Conservation (phyloP, 1,140 invertebrate species). For the Thaumatotibia leucotreta region DNA sequence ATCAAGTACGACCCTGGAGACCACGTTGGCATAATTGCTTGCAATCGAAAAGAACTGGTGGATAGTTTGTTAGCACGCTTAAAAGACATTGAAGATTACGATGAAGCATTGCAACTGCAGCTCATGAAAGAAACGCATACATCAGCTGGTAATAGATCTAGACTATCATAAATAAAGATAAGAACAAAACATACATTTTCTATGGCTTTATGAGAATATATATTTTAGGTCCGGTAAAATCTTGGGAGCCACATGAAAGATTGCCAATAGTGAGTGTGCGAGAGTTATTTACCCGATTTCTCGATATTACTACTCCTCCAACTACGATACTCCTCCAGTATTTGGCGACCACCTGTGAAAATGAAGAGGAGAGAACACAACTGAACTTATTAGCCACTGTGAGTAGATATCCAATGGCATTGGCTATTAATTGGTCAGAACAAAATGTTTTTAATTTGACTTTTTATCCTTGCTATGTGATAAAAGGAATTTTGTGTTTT, state of each 20-base stretch:
- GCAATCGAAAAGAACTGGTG: slow-evolving; percentile 89
- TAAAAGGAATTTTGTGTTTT: slow-evolving; percentile 17
- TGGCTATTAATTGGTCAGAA: too few species aligned
- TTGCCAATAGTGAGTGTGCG: slow-evolving; percentile 87
- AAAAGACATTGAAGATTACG: slow-evolving; percentile 82
- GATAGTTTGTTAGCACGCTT: slow-evolving; percentile 86
- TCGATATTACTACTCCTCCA: slow-evolving; percentile 96
- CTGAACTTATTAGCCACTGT: slow-evolving; percentile 88
- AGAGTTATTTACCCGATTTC: slow-evolving; percentile 88
- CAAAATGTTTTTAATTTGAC: too few species aligned
- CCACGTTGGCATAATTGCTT: slow-evolving; percentile 94
- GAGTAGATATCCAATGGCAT: slow-evolving; percentile 49
- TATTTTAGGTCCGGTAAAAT: slow-evolving; percentile 84
- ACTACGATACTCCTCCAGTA: slow-evolving; percentile 90
- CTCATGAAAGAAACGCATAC: slow-evolving; percentile 92
- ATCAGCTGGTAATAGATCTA: slow-evolving; percentile 84
- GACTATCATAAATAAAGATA: slow-evolving; percentile 1
- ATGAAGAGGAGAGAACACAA: slow-evolving; percentile 85
- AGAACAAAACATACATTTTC: neutral
- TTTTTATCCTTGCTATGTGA: neutral
- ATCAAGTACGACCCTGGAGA: slow-evolving; percentile 92
- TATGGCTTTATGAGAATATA: slow-evolving; percentile 17
- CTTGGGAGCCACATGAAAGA: slow-evolving; percentile 91
- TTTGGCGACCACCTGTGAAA: slow-evolving; percentile 87
- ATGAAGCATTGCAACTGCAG: slow-evolving; percentile 88